Evolutionary conservation across 1,140 invertebrate genomes (phyloP), one percentile per base, ranked within the genome.

Genomic region (Drosophila bipectinata): DNA sequence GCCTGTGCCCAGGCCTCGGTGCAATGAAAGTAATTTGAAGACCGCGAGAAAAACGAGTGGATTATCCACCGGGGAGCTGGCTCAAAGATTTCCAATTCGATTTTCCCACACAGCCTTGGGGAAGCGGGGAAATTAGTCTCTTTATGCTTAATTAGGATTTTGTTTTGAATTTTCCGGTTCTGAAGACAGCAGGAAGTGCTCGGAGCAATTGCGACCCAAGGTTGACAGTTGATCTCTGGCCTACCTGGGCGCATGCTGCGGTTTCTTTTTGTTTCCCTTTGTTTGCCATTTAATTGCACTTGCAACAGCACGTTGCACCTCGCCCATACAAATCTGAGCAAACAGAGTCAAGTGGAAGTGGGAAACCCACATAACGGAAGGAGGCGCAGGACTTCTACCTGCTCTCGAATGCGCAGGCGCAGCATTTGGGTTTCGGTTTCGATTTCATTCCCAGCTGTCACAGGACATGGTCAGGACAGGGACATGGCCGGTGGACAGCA

Each of bases 21-120:
- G 69, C 69, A 75, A 62, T 78, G 75, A 75, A 58, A 49, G 82
- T 85, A 85, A 85, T 85, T 81, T 75, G 82, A 85, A 87, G 78
- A 85, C 82, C 82, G 82, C 82, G 82, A 85, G 82, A 85, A 85
- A 68, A 39, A 54, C 60, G 63, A 44, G 37, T 44, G 30, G 32
- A 59, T 74, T 74, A 81, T 77, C 67, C 72, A 68, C 54, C 72
- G 66, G 59, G 76, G 67, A 80, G 39, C 56, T 32, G 1, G 47
- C 21, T 61, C 37, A 72, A 15, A 28, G 52, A 49, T 75, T 85
- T 87, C 82, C 82, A 87, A 85, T 87, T 81, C 60, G 82, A 87
- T 61, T 81, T 85, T 85, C 82, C 78, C 82, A 85, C 79, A 82
- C 52, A 69, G 55, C 37, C 41, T 6, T 44, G 47, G 14, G 37